These are phyloP conservation scores for Pristionchus mayeri DNA, from an alignment of 2,888 invertebrate species.

Conservation along the genomic window DNA sequence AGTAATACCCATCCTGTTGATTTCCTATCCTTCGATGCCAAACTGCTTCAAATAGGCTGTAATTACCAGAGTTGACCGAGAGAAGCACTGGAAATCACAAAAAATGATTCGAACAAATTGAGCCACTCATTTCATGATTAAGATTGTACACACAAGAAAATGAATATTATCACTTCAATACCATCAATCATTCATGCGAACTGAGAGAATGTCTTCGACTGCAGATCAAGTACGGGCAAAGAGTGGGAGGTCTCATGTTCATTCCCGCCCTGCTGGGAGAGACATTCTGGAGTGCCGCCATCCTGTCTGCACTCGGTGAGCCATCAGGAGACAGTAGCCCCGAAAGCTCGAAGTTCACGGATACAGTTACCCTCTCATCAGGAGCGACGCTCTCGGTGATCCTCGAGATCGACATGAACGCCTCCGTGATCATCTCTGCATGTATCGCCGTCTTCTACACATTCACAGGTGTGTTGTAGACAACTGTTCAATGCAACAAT, in stretches of 20 bases:
- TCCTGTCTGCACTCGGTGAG: constrained; percentile 91
- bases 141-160: neutral
- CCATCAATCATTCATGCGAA: neutral
- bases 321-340: too few species aligned
- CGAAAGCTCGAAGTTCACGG: too few species aligned
- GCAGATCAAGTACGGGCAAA: constrained; percentile 94
- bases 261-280: constrained; percentile 96
- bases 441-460: constrained; percentile 98
- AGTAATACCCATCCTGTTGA: too few species aligned
- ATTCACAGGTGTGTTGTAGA: constrained; percentile 80
- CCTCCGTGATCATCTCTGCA: constrained; percentile 93
- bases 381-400: constrained; percentile 97
- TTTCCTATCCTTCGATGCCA: too few species aligned
- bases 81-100: neutral
- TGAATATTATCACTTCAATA: neutral
- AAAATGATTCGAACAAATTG: neutral
- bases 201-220: too few species aligned
- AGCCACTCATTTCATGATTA: too few species aligned
- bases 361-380: constrained; percentile 75
- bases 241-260: constrained; percentile 96
- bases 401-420: constrained; percentile 92
- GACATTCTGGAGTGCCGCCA: constrained; percentile 99
- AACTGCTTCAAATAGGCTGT: too few species aligned
- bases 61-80: neutral
- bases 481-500: too few species aligned